phyloP scores from a whole-genome alignment of 2,113 vertebrate genomes.

The Dasypus novemcinctus region DNA sequence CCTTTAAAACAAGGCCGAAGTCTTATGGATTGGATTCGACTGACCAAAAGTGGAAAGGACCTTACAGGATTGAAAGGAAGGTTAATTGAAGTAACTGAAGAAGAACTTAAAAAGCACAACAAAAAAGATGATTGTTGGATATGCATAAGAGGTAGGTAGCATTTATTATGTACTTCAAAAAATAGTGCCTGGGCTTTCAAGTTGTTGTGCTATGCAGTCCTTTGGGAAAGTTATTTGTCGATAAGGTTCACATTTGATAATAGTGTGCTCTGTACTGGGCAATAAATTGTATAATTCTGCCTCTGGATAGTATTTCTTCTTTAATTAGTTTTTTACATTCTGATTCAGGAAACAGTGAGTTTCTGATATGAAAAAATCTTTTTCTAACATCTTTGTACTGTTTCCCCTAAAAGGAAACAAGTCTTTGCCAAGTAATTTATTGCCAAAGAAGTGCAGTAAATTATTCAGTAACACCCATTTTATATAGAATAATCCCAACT shows the following conservation, averaged over 20 bases:
- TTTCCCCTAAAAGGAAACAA: constrained; percentile 34
- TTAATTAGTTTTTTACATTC: not conserved
- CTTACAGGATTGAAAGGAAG: constrained; percentile 93
- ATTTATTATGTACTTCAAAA: not conserved
- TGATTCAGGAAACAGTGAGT: not conserved
- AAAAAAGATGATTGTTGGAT: constrained; percentile 95
- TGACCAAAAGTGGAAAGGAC: constrained; percentile 95
- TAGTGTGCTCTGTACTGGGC: not conserved
- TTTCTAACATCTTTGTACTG: not conserved
- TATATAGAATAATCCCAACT: not conserved
- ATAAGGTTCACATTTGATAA: not conserved
- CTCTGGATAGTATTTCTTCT: not conserved
- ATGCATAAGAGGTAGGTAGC: constrained; percentile 92
- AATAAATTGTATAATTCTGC: not conserved
- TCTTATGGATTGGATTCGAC: constrained; percentile 98
- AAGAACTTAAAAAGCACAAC: constrained; percentile 94
- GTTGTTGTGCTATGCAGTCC: not conserved
- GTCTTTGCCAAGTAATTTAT: constrained; percentile 2
- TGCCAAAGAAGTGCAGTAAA: not conserved
- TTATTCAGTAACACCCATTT: not conserved
- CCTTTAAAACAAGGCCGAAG: constrained; percentile 96
- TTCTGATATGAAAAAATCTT: not conserved
- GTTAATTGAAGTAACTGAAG: constrained; percentile 92
- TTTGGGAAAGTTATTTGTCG: not conserved
- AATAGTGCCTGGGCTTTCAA: not conserved